These are phyloP conservation scores for Hecatera dysodea DNA, from an alignment of 2,888 invertebrate genomes.

Conservation along the genomic window DNA sequence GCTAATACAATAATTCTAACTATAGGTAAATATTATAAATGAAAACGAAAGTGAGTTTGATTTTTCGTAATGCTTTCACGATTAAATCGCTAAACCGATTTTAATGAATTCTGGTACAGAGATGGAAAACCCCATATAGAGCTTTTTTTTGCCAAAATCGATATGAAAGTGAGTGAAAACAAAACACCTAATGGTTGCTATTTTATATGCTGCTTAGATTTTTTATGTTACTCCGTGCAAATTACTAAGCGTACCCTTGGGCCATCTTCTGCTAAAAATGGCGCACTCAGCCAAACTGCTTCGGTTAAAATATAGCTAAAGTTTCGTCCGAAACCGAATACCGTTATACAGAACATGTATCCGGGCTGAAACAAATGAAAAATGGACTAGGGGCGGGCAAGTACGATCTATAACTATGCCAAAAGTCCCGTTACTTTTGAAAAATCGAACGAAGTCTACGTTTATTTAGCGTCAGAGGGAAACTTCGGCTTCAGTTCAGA, in stretches of 20 bases:
- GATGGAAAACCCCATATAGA: too few relatives aligned
- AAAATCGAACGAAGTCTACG: conserved; percentile 48
- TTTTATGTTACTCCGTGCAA: conserved; percentile 22
- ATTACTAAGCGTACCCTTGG: conserved; percentile 38
- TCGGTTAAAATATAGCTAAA: conserved; percentile 54
- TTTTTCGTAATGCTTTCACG: too few relatives aligned
- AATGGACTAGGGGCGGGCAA: conserved; percentile 43
- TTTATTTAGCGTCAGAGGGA: conserved; percentile 43
- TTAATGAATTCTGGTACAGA: too few relatives aligned
- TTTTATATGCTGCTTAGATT: conserved; percentile 10
- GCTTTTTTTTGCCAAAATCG: not conserved
- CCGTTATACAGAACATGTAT: conserved; percentile 52
- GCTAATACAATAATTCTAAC: too few relatives aligned
- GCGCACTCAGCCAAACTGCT: conserved; percentile 37
- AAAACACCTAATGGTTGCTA: not conserved
- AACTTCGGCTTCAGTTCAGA: conserved; percentile 21
- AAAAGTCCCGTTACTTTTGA: conserved; percentile 53
- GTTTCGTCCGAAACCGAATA: conserved; percentile 48
- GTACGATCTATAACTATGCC: conserved; percentile 52
- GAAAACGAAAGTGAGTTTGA: too few relatives aligned
- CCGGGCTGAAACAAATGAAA: conserved; percentile 55
- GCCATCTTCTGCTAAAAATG: conserved; percentile 43
- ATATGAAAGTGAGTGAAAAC: not conserved
- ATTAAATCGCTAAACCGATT: too few relatives aligned
- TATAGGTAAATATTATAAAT: too few relatives aligned